phyloP scores from a whole-genome alignment of 2,113 vertebrate genomes.

The rabbit (Oryctolagus cuniculus) region mOryCun1.1 NC_091442.1:72776501-72777000 shows the following conservation, averaged over 20 bases:
- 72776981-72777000: neutral
- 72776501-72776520: neutral
- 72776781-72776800: neutral
- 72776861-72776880: neutral
- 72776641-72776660: neutral
- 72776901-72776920: neutral
- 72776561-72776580: neutral
- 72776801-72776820: neutral
- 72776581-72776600: neutral
- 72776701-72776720: neutral
- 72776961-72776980: neutral
- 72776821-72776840: neutral
- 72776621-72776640: conserved; percentile 14
- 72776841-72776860: neutral
- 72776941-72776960: neutral
- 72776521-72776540: neutral
- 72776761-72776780: neutral
- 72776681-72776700: neutral
- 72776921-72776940: neutral
- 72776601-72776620: neutral
- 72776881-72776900: neutral
- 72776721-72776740: neutral
- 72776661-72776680: neutral
- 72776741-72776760: neutral
- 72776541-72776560: neutral